Base-by-base conservation (phyloP, 2,888 invertebrate species). In the Chironomus tentans region DNA sequence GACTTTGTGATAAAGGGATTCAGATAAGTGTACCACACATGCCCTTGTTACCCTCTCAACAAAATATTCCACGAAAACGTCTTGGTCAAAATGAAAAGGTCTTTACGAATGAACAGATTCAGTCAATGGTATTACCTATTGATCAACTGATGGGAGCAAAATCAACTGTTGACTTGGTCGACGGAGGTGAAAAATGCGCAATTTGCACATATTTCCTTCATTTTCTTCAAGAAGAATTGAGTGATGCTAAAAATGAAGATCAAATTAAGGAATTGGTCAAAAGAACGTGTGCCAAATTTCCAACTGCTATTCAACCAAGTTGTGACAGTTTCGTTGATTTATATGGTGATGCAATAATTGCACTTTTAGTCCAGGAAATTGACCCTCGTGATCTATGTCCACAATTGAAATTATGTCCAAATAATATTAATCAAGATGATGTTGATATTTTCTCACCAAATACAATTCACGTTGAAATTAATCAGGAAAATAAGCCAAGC, bases 181-280 rank as follows among this genome's bases (percentile, higher is more conserved):
- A 81, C 85, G 87, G 80, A 81, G 89, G 83, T 12, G 78, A 82
- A 78, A 82, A 85, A 0, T 95, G 95, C 82, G 88, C 90, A 38
- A 87, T 95, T 82, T 95, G 95, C 81, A 90, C 94, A 84, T 93
- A 93, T 83, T 86, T 93, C 82, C 83, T 95, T 79, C 93, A 94
- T 81, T 92, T 90, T 78, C 80, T 94, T 68, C 94, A 95, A 81
- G 87, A 90, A 72, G 87, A 88, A 18, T 85, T 94, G 78, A 91
- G 92, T 76, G 86, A 89, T 78, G 88, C 90, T 1, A 82, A 82
- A 48, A 91, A 87, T 10, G 92, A 92, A 92, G 88, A 88, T 7
- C 84, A 89, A 79, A 88, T 96, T 69, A 90, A 91, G 80, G 80
- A 85, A 0, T 85, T 87, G 0, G 88, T 96, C 1, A 88, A 89